Evolutionary conservation across 2,797 vertebrate species (phyloP), one percentile per base, ranked within the genome.

Genomic region (Gallirallus australis): DNA sequence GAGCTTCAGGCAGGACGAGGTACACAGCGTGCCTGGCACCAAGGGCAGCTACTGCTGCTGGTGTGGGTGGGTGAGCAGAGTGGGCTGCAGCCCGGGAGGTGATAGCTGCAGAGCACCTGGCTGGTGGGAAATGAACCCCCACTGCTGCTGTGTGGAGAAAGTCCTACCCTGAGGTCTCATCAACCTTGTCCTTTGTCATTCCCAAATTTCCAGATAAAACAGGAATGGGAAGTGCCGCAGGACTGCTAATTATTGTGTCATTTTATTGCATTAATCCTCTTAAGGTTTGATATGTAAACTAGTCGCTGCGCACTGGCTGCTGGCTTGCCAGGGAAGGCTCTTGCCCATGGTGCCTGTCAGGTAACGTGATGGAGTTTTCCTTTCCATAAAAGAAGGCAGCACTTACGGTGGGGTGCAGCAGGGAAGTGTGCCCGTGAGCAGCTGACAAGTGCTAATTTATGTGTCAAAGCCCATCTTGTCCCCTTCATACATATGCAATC

Each of bases 391-490:
- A 93, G 95, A 75, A 96, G 66, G 90, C 88, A 23, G 94, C 93
- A 86, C 66, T 94, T 90, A 84, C 94, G 59, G 90, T 82, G 96
- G 91, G 87, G 70, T 95, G 86, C 92, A 89, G 93, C 83, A 82
- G 94, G 93, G 90, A 96, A 89, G 73, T 64, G 92, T 96, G 96
- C 96, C 93, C 81, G 28, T 65, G 86, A 96, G 90, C 94, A 95
- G 96, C 92, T 97, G 96, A 97, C 95, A 97, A 96, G 95, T 96
- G 96, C 93, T 97, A 97, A 97, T 97, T 96, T 97, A 97, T 97
- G 96, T 97, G 95, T 97, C 96, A 97, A 96, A 95, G 93, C 96
- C 95, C 95, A 95, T 97, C 96, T 96, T 97, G 95, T 96, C 93
- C 96, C 94, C 93, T 97, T 97, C 96, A 97, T 97, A 63, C 96